Evolutionary conservation across 2,888 invertebrate species (phyloP).

Genomic region (Chloromyia formosa): DNA sequence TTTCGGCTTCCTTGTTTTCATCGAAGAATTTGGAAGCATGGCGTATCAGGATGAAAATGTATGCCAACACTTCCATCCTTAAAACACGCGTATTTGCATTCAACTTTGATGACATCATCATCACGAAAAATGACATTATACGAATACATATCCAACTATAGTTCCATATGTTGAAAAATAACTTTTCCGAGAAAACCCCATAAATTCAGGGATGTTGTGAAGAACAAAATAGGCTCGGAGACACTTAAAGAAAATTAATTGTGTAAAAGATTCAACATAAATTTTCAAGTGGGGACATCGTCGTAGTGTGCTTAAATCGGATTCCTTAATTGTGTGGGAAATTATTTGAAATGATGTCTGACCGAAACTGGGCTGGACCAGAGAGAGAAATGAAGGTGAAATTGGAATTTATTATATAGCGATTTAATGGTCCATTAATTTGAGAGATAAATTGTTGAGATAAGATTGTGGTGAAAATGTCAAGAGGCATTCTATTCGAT

Average conservation of each 20-base stretch:
- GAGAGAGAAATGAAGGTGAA: constrained; percentile 10
- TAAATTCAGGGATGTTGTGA: background rate
- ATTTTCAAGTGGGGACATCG: constrained; percentile 1
- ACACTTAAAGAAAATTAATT: constrained; percentile 27
- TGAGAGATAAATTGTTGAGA: constrained; percentile 25
- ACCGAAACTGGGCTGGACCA: background rate
- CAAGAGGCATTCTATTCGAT: background rate
- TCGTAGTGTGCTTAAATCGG: constrained; percentile 14
- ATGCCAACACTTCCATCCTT: constrained; percentile 16
- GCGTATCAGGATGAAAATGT: background rate
- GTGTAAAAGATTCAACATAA: constrained; percentile 19
- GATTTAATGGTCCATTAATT: constrained; percentile 2
- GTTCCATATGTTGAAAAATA: background rate
- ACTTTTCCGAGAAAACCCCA: background rate
- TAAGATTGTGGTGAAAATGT: background rate
- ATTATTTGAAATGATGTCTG: constrained; percentile 23
- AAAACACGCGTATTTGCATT: constrained; percentile 17
- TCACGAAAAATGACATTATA: too few relatives aligned
- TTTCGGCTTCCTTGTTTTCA: background rate
- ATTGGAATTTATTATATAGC: constrained; percentile 18
- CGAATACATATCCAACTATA: too few relatives aligned
- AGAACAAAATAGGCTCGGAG: background rate
- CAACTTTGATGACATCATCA: constrained; percentile 26
- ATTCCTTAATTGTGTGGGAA: constrained; percentile 7
- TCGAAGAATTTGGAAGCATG: too few relatives aligned